phyloP scores from a whole-genome alignment of 2,888 invertebrate species.

The Aphodius granarius region DNA sequence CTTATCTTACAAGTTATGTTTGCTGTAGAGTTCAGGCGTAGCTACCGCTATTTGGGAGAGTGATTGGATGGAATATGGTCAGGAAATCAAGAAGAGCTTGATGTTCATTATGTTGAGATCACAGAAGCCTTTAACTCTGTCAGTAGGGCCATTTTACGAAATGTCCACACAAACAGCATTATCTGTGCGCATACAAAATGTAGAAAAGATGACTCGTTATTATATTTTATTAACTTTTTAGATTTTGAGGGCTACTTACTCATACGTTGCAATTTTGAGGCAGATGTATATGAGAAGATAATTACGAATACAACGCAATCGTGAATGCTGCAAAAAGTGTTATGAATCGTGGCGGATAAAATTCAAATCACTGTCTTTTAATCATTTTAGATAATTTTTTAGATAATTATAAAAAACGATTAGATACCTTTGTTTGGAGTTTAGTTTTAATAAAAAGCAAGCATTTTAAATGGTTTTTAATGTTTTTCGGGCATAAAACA shows the following conservation, averaged over 20 bases:
- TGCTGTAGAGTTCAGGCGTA: constrained; percentile 32
- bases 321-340: no score
- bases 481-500: no score
- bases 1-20: background rate
- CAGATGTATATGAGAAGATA: constrained; percentile 28
- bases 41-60: constrained; percentile 35
- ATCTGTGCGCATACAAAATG: constrained; percentile 22
- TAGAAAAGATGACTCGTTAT: background rate
- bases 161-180: constrained; percentile 38
- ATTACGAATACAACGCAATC: background rate
- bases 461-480: no score
- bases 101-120: constrained; percentile 35
- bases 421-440: no score
- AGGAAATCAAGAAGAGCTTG: constrained; percentile 33
- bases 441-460: no score
- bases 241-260: constrained; percentile 32
- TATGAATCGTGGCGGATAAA: no score
- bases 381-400: no score
- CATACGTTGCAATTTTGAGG: constrained; percentile 32
- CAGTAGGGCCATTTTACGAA: constrained; percentile 37
- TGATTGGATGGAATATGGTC: constrained; percentile 35
- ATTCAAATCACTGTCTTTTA: no score
- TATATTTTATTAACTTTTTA: constrained; percentile 18
- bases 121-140: constrained; percentile 36
- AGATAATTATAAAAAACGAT: no score